Conservation (phyloP, 2,797 vertebrate species). For the Fistularia commersonii region DNA sequence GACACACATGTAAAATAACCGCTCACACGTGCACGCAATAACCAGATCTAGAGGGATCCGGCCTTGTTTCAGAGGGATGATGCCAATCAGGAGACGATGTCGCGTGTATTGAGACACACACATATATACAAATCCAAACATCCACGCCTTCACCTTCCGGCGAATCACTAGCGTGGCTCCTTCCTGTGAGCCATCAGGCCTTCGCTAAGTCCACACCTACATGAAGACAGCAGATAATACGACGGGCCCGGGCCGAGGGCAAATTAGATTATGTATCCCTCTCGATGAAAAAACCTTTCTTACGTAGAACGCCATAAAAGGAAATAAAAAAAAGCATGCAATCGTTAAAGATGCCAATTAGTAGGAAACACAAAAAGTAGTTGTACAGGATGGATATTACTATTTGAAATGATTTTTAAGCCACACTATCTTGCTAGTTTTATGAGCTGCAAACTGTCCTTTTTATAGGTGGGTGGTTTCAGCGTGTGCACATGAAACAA, state of each 20-base stretch:
- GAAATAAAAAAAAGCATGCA: too few species aligned
- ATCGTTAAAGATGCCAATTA: too few species aligned
- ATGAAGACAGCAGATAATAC: slow-evolving; percentile 33
- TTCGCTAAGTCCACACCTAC: slow-evolving; percentile 45
- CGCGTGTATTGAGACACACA: slow-evolving; percentile 1
- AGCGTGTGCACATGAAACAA: slow-evolving; percentile 5
- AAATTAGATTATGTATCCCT: slow-evolving; percentile 47
- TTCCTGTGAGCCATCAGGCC: slow-evolving; percentile 50
- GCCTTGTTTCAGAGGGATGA: slow-evolving; percentile 64
- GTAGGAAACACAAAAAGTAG: too few species aligned
- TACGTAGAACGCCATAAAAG: too few species aligned
- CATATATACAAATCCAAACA: slow-evolving; percentile 14
- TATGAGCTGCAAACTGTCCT: slow-evolving; percentile 27
- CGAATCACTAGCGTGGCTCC: slow-evolving; percentile 33
- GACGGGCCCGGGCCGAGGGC: slow-evolving; percentile 25
- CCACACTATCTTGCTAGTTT: too few species aligned
- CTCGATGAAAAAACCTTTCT: too few species aligned
- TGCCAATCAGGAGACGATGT: slow-evolving; percentile 62
- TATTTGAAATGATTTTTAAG: too few species aligned
- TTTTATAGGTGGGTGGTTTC: too few species aligned
- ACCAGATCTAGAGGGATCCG: slow-evolving; percentile 53
- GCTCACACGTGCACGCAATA: slow-evolving; percentile 42
- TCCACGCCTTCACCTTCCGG: slow-evolving; percentile 29
- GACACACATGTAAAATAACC: slow-evolving; percentile 49
- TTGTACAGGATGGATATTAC: too few species aligned